Evolutionary conservation across 92 coral and sea anemone species (phyloP), one percentile per base, ranked within the genome.

Genomic region (Metridium senile): DNA sequence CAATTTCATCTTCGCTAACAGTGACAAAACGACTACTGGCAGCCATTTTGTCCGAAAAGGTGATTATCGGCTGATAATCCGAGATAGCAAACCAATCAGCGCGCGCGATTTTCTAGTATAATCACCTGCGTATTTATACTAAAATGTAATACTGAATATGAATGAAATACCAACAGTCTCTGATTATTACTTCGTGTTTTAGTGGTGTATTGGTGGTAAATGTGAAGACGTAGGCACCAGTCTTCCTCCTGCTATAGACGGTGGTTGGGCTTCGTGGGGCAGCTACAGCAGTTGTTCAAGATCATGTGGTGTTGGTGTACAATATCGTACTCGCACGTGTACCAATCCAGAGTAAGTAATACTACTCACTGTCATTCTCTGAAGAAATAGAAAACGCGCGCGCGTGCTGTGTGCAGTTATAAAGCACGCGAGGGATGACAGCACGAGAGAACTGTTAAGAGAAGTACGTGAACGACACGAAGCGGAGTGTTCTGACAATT

Each of bases 261-360:
- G 99, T 45, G 86, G 83, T 11, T 95, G 99, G 99, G 97, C 97
- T 18, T 71, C 76, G 35, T 95, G 99, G 99, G 82, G 86, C 25
- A 66, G 81, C 22, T 85, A 84, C 88, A 85, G 91, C 33, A 51
- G 73, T n/a, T 95, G 99, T 75, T 89, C 99, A 10, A 77, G 91
- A 46, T 75, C 95, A 18, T 95, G 99, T 74, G 99, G 99, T 18
- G 80, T 87, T 0, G 99, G 99, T 0, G 87, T 92, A 27, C 84
- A 85, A 4, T 76, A 90, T 66, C 78, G 83, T 11, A 81, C 86
- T 33, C 79, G 99, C 39, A 83, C 74, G 26, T 95, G 99, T 56
- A 81, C 89, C 69, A 87, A 82, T 11, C 99, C 99, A 18, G 86
- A 88, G 99, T 95, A 72, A 22, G 87, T 61, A 61, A 39, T 39